phyloP scores from a whole-genome alignment of 2,113 vertebrate genomes.

The Mirza zaza region DNA sequence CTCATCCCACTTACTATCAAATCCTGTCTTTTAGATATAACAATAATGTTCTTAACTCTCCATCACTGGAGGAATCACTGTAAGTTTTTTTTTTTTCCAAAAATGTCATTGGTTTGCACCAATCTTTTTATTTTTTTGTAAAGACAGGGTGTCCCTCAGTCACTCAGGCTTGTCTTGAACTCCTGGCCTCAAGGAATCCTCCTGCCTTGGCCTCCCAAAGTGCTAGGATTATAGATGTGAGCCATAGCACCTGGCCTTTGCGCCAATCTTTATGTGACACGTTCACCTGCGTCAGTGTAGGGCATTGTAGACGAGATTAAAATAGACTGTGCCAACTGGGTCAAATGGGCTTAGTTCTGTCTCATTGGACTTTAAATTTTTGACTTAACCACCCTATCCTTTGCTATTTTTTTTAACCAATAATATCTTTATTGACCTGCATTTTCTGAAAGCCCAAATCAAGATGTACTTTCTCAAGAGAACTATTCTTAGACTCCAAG shows the following conservation, averaged over 20 bases:
- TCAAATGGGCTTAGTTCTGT: not conserved
- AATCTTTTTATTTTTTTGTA: not conserved
- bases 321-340: not conserved
- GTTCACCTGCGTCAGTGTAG: not conserved
- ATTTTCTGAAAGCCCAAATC: not conserved
- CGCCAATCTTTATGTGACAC: not conserved
- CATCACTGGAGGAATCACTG: not conserved
- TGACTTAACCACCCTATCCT: not conserved
- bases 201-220: too few species aligned
- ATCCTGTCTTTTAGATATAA: not conserved
- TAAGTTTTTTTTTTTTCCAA: not conserved
- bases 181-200: too few species aligned
- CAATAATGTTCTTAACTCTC: not conserved
- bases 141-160: too few species aligned
- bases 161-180: too few species aligned
- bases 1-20: not conserved
- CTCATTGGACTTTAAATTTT: not conserved
- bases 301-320: not conserved
- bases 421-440: not conserved
- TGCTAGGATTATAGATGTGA: too few species aligned
- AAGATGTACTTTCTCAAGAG: not conserved
- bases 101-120: not conserved
- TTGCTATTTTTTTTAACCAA: not conserved
- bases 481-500: not conserved
- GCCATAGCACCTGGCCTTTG: too few species aligned